phyloP scores from a whole-genome alignment of 2,113 vertebrate species.

The Cheilinus undulatus region DNA sequence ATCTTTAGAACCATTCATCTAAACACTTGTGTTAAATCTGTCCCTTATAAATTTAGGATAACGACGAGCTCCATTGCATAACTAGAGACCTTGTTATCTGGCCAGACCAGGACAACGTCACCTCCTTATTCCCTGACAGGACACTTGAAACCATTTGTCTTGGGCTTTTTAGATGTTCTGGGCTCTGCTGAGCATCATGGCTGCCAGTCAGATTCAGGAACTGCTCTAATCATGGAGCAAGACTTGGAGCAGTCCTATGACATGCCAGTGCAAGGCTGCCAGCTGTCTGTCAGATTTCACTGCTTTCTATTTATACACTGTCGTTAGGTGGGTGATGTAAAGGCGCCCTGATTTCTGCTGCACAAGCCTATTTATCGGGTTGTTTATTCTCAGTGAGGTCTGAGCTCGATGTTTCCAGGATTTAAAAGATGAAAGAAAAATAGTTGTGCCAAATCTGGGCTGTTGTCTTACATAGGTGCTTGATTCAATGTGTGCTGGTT shows the following conservation, averaged over 20 bases:
- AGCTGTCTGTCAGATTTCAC: constrained; percentile 51
- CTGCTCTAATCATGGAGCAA: constrained; percentile 21
- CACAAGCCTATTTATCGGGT: background rate
- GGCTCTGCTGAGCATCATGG: constrained; percentile 35
- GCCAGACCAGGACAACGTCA: constrained; percentile 31
- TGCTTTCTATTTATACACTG: constrained; percentile 48
- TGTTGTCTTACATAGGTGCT: constrained; percentile 3
- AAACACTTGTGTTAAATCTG: constrained; percentile 43
- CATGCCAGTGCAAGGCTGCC: constrained; percentile 35
- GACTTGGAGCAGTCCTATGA: constrained; percentile 44
- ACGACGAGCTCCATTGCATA: constrained; percentile 11
- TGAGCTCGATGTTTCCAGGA: background rate
- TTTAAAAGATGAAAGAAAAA: background rate
- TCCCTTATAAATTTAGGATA: constrained; percentile 38
- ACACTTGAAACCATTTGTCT: constrained; percentile 58
- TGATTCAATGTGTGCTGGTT: constrained; percentile 1
- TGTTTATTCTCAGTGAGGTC: constrained; percentile 4
- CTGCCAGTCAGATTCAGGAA: constrained; percentile 59
- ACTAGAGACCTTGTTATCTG: constrained; percentile 47
- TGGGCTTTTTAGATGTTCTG: constrained; percentile 37
- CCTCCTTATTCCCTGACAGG: constrained; percentile 44
- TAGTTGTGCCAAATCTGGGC: background rate
- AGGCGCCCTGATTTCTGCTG: constrained; percentile 17
- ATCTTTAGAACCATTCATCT: constrained; percentile 32
- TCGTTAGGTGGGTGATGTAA: constrained; percentile 20